Conservation (phyloP, 2,797 vertebrate species). For the Danionella dracula region DNA sequence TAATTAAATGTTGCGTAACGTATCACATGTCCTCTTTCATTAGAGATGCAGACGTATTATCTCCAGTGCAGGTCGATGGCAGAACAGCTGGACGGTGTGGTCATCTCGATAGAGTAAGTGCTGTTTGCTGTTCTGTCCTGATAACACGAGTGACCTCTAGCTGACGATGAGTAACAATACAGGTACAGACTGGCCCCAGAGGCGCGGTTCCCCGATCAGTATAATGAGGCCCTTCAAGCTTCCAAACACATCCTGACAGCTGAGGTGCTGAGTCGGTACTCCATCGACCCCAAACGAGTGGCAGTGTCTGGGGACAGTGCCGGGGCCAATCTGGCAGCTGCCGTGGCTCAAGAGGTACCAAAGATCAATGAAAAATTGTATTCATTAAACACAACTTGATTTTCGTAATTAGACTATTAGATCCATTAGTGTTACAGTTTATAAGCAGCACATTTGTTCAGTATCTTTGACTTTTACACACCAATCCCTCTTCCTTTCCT, state of each 20-base stretch:
- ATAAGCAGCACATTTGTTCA: too few species aligned
- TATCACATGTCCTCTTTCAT: too few species aligned
- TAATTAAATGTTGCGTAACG: too few species aligned
- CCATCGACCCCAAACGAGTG: conserved; percentile 76
- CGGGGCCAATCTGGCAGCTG: conserved; percentile 91
- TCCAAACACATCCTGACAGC: conserved; percentile 77
- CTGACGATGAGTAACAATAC: too few species aligned
- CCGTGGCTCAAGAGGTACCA: conserved; percentile 83
- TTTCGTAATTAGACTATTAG: too few species aligned
- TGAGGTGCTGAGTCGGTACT: conserved; percentile 68
- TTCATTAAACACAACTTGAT: too few species aligned
- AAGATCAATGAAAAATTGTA: too few species aligned
- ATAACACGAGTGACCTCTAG: too few species aligned
- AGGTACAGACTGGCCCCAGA: conserved; percentile 90
- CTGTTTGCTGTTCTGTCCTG: background rate
- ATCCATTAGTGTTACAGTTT: too few species aligned
- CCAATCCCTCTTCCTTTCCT: too few species aligned
- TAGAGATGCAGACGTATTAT: conserved; percentile 87
- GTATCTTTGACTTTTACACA: too few species aligned
- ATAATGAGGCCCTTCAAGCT: conserved; percentile 76
- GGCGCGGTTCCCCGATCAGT: conserved; percentile 84
- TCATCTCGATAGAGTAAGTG: conserved; percentile 86
- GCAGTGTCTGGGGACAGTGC: conserved; percentile 92
- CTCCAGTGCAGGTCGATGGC: conserved; percentile 82
- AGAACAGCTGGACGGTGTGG: conserved; percentile 81